Evolutionary conservation across 2,113 vertebrate species (phyloP), one percentile per base, ranked within the genome.

Genomic region (Naja naja): DNA sequence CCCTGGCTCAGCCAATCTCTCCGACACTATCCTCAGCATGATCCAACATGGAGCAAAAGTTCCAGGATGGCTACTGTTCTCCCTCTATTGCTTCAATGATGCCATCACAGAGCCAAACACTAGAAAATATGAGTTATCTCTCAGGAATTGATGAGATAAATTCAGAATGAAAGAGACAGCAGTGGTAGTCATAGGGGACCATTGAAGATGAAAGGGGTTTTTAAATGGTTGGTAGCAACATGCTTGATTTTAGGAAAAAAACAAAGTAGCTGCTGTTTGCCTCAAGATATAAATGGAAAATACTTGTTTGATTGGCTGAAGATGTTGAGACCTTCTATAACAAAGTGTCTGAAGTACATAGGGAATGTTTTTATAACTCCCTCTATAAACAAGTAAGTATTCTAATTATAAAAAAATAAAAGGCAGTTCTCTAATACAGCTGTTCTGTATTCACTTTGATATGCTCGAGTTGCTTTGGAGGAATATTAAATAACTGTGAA

Each of bases 401-500:
- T 64, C 54, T 20, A 34, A 39, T 25, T 69, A 81, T 18, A 89
- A 89, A 2, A 53, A 90, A 92, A 92, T 25, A 39, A 89, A 86
- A 95, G 0, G 2, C 4, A 88, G 20, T 0, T 16, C 18, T 89
- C 69, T 55, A 2, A 34, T 8, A 88, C 53, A 89, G 14, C 91
- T 92, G 89, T 87, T 55, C 43, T 85, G 47, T 81, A 27, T n/a
- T 14, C 30, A n/a, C 34, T 87, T 52, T 39, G 1, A 54, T 81
- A 20, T n/a, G 1, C 60, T 91, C 43, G 56, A 39, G 18, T 89
- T 89, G 39, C 58, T 87, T 90, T 90, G 58, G 23, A 45, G 56
- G 20, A 47, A 90, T 90, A 53, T 90, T 90, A 93, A 93, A 90
- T 60, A 87, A 39, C 81, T 64, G 81, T 69, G 89, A 52, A 64